Evolutionary conservation across 2,113 vertebrate species (phyloP), one percentile per base, ranked within the genome.

Genomic region (Pithys albifrons): DNA sequence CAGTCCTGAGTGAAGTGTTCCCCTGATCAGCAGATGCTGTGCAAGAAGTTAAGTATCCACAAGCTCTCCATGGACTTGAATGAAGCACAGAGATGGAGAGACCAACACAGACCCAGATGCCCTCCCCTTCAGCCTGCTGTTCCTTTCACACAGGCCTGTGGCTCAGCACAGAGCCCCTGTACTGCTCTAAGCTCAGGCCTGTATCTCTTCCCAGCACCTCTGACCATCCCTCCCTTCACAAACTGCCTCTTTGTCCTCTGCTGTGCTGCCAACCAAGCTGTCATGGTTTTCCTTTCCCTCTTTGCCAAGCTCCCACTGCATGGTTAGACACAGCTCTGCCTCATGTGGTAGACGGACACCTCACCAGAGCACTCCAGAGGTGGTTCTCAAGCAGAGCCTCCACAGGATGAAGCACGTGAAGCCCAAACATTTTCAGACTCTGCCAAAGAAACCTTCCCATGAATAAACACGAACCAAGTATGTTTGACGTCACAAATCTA

Each of bases 81-180:
- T 10, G 10, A 11, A 65, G 6, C 8, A 7, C 28, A 57, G 5
- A 61, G 8, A 17, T 22, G 64, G 28, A 51, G 24, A 43, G 12
- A 41, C 9, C 28, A 27, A 7, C 9, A 6, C 0, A 0, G 39
- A 43, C 1, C 1, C 19, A 25, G 9, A 31, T 2, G 1, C 2
- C 3, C 8, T 46, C 4, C 7, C 13, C 8, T 71, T 12, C 22
- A 23, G 41, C n/a, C 28, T 62, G 25, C 33, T 2, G 7, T 16
- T 85, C 15, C 43, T 67, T 66, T 66, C 24, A 59, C 3, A 6
- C 14, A 29, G 5, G 14, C 28, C 16, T 14, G 27, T 70, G 27
- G 20, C 43, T 67, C 59, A 35, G 33, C 62, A 35, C 1, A 0
- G 66, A 51, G 10, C 5, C 25, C 41, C 7, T 2, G 31, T 37